Base-by-base conservation (phyloP, 2,888 invertebrate genomes). In the Lepidochrysops patricia region DNA sequence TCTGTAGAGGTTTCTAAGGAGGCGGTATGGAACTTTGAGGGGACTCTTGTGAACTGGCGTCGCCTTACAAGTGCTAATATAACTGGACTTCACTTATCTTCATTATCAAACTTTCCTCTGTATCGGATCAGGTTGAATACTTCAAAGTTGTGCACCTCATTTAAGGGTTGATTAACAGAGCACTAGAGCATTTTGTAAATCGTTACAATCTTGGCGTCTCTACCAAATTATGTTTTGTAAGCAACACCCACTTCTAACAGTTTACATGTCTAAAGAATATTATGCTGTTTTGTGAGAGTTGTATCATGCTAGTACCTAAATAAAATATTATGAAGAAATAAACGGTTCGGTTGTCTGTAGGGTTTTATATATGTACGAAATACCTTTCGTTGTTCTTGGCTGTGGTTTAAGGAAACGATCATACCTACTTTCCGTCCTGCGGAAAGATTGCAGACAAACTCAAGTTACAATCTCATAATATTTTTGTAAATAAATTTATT, bases 21-120 rank as follows among this genome's bases (percentile, higher is more conserved):
- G 58, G 64, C 68, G 70, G 67, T 67, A 68, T 67, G 67, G 67
- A 69, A 77, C 69, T 75, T 76, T 68, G 63, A 71, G 74, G 75
- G 72, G 73, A 74, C 73, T 72, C 74, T 74, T 72, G 67, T 61
- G 65, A 70, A 73, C 69, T 73, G 70, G 65, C 69, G 70, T 70
- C 69, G 62, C 67, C 67, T 66, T 57, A 65, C 63, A 63, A 66
- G 62, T 64, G 66, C 60, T 66, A 69, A 71, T 67, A 66, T 68
- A 69, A 68, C 69, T 64, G 63, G 70, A 70, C 67, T 67, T 66
- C 57, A 61, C 57, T 62, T 67, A 63, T 64, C 65, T 61, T 65
- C 63, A 66, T 68, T 64, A 63, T 66, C 67, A 66, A 64, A 65
- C 63, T 62, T 58, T 61, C 61, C 62, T 60, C 62, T 63, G 64